These are phyloP conservation scores for Anodontia alba DNA, from an alignment of 2,888 invertebrate species.

Conservation along the genomic window DNA sequence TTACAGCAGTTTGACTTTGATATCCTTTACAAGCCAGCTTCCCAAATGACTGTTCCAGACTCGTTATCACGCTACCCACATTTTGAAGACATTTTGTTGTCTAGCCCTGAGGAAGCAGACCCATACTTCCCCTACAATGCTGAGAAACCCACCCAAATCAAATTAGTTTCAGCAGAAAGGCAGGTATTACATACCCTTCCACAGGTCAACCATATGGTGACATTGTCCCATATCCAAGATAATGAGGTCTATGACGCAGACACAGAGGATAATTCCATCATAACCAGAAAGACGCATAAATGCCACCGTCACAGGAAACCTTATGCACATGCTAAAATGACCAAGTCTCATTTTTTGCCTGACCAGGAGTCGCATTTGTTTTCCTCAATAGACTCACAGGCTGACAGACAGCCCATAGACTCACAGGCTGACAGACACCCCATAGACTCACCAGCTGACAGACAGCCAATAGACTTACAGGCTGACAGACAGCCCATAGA, in stretches of 20 bases:
- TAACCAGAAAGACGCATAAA: neutral
- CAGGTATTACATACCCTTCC: neutral
- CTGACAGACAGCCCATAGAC: no score
- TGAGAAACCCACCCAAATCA: conserved; percentile 31
- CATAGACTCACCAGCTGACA: neutral
- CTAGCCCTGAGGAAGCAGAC: conserved; percentile 40
- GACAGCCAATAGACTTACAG: no score
- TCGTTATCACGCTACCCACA: conserved; percentile 1
- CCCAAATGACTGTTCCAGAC: conserved; percentile 36
- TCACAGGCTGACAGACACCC: no score
- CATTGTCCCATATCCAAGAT: no score
- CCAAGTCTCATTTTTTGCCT: no score
- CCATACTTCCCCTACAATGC: conserved; percentile 38
- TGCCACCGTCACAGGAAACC: neutral
- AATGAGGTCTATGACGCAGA: conserved; percentile 22
- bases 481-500: no score
- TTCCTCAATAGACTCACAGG: no score
- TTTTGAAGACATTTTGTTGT: neutral
- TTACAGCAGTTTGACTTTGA: no score
- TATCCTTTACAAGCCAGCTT: conserved; percentile 44
- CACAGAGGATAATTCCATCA: conserved; percentile 18
- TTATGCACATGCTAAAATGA: neutral
- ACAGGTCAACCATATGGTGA: neutral
- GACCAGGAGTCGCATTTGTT: no score
- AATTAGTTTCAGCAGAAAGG: neutral